A percentile compares a stretch with the other conserved stretches of the same genome.
phyloP scores from a whole-genome alignment of 2,888 invertebrate species.

The Cheilosia variabilis region DNA sequence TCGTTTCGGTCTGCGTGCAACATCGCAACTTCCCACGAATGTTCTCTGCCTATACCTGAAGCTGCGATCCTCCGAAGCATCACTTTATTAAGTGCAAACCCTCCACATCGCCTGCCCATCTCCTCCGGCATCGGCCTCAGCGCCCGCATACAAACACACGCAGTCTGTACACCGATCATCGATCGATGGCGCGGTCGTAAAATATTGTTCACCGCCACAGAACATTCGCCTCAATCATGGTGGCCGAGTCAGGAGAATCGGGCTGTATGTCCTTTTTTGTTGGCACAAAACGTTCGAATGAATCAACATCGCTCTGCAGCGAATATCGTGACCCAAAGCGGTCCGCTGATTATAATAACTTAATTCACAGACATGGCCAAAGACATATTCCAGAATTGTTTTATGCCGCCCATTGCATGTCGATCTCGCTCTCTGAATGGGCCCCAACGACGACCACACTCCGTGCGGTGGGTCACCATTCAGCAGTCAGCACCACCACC shows the following conservation, averaged over 20 bases:
- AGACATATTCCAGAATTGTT: constrained; percentile 71
- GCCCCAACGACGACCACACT: constrained; percentile 27
- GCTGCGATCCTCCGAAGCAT: constrained; percentile 38
- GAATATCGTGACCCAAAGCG: constrained; percentile 75
- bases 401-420: constrained; percentile 63
- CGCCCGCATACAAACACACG: not conserved
- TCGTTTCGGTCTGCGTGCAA: constrained; percentile 44
- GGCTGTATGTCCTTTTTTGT: constrained; percentile 48
- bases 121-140: constrained; percentile 3
- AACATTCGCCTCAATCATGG: constrained; percentile 61
- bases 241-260: constrained; percentile 61
- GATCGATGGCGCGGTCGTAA: constrained; percentile 25
- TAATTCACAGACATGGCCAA: constrained; percentile 73
- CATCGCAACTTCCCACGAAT: constrained; percentile 68
- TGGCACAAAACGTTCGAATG: constrained; percentile 49
- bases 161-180: not conserved
- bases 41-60: constrained; percentile 13
- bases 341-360: constrained; percentile 74
- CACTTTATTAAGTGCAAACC: constrained; percentile 73
- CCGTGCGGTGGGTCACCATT: constrained; percentile 15
- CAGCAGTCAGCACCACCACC: not conserved
- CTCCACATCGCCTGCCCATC: constrained; percentile 16
- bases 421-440: constrained; percentile 18
- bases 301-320: constrained; percentile 55
- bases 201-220: constrained; percentile 19